phyloP scores from a whole-genome alignment of 2,113 vertebrate species.

The Baryphthengus martii region DNA sequence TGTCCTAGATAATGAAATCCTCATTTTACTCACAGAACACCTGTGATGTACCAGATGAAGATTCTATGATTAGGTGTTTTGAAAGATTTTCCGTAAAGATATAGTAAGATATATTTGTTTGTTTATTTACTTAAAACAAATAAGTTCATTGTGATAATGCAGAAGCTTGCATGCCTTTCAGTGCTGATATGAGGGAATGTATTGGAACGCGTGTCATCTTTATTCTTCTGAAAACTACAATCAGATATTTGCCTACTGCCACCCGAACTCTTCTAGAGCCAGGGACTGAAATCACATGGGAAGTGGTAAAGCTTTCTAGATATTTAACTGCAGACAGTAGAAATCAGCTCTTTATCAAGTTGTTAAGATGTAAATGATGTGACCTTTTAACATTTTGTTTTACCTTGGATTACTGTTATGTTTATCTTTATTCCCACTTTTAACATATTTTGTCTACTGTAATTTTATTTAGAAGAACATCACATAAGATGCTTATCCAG shows the following conservation, averaged over 20 bases:
- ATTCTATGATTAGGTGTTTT: neutral
- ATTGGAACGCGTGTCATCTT: neutral
- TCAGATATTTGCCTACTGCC: neutral
- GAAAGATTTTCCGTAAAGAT: neutral
- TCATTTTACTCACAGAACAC: neutral
- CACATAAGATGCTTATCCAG: neutral
- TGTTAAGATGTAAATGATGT: neutral
- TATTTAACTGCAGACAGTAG: neutral
- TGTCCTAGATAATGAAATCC: neutral
- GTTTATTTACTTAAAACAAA: neutral
- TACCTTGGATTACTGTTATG: neutral
- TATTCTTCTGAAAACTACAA: neutral
- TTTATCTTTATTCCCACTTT: neutral
- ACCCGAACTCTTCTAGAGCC: neutral
- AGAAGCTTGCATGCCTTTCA: neutral
- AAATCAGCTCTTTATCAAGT: neutral
- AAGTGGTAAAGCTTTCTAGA: neutral
- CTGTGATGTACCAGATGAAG: neutral
- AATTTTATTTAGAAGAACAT: neutral
- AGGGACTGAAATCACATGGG: neutral
- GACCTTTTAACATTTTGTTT: neutral
- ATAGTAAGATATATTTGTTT: neutral
- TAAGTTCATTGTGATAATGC: neutral
- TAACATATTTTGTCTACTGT: neutral
- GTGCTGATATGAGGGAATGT: neutral